phyloP scores from a whole-genome alignment of 2,888 invertebrate species.

The Graphium colonna region DNA sequence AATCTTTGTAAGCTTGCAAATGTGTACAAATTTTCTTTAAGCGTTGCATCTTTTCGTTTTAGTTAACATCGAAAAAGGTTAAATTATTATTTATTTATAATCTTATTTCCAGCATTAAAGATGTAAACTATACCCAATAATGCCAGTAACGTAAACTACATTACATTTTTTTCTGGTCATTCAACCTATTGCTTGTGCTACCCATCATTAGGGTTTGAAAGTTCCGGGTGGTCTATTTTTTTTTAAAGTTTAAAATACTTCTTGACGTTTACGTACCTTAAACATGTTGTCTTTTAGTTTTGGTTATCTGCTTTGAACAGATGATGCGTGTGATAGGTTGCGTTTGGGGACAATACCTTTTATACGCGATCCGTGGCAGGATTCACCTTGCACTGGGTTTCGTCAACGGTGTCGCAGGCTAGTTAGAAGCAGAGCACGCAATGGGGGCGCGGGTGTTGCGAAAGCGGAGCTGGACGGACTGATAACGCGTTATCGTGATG shows the following conservation, averaged over 20 bases:
- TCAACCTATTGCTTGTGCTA: neutral
- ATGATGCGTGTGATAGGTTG: conserved; percentile 60
- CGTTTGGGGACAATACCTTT: conserved; percentile 64
- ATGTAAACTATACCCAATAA: too few relatives aligned
- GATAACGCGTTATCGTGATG: conserved; percentile 43
- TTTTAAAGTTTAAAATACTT: neutral
- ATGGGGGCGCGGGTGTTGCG: conserved; percentile 58
- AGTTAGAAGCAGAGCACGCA: conserved; percentile 56
- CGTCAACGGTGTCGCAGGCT: conserved; percentile 57
- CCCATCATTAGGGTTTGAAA: too few relatives aligned
- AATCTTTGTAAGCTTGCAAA: neutral
- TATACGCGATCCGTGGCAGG: conserved; percentile 60
- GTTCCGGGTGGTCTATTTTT: neutral
- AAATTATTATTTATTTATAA: too few relatives aligned
- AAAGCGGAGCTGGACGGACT: conserved; percentile 47
- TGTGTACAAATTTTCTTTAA: too few relatives aligned
- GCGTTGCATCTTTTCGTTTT: too few relatives aligned
- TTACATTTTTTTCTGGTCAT: too few relatives aligned
- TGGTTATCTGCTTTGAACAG: conserved; percentile 49
- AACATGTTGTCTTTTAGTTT: conserved; percentile 54
- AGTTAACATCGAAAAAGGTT: too few relatives aligned
- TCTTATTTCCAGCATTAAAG: too few relatives aligned
- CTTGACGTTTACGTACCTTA: conserved; percentile 29
- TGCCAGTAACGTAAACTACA: too few relatives aligned
- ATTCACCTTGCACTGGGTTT: conserved; percentile 74